A percentile compares a stretch with the other conserved stretches of the same genome.
These are phyloP conservation scores for Porites rus DNA, from an alignment of 92 coral and sea anemone species.

Conservation along the genomic window DNA sequence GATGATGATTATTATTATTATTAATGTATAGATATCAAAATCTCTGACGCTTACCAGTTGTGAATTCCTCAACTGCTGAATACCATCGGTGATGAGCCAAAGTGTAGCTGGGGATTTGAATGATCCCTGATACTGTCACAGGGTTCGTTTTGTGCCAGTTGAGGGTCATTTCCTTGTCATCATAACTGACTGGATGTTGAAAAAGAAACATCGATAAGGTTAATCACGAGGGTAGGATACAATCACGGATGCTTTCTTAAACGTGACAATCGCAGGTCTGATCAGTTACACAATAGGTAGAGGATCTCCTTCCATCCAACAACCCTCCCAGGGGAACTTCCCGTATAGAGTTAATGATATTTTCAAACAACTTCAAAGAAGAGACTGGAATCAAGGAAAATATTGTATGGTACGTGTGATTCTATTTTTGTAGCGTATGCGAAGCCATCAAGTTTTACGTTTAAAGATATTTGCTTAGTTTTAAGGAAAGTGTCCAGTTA, in stretches of 20 bases:
- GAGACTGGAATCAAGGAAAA: no score
- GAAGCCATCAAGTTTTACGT: no score
- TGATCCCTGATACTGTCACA: slow-evolving; percentile 66
- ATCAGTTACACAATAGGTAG: not conserved
- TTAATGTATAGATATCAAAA: no score
- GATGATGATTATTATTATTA: no score
- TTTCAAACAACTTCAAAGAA: no score
- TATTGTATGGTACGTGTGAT: no score
- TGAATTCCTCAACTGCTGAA: slow-evolving; percentile 58
- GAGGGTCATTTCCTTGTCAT: slow-evolving; percentile 82
- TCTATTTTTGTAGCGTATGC: no score
- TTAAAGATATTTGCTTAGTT: no score
- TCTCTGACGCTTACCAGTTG: slow-evolving; percentile 68
- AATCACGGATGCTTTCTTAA: not conserved
- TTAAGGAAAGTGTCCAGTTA: no score
- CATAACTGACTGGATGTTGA: slow-evolving; percentile 78
- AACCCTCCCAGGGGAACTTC: no score
- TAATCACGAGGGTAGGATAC: not conserved
- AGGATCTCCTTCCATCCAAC: no score
- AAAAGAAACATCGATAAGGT: not conserved
- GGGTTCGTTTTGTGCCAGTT: slow-evolving; percentile 74
- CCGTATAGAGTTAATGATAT: no score
- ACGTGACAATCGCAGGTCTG: not conserved
- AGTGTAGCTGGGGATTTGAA: slow-evolving; percentile 89
- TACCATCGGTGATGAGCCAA: slow-evolving; percentile 56